These are phyloP conservation scores for Thalassaphorura encarpata DNA, from an alignment of 1,140 invertebrate genomes.

Conservation along the genomic window DNA sequence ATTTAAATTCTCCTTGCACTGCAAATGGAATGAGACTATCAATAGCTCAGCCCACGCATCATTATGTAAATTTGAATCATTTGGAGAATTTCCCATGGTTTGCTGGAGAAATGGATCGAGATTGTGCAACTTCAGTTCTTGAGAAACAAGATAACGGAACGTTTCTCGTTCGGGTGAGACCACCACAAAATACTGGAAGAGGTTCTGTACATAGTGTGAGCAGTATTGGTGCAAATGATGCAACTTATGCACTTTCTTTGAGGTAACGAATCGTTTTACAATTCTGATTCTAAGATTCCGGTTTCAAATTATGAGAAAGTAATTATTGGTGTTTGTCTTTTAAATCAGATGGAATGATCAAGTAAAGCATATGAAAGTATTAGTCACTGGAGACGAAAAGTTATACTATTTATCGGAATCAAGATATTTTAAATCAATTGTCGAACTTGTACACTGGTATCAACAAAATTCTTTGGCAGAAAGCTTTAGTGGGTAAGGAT, in stretches of 20 bases:
- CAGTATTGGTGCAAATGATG: slow-evolving; percentile 42
- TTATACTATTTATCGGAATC: slow-evolving; percentile 76
- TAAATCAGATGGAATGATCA: slow-evolving; percentile 60
- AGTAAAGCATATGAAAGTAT: slow-evolving; percentile 77
- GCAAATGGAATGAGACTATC: slow-evolving; percentile 29
- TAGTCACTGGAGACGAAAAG: slow-evolving; percentile 50
- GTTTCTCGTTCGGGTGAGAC: slow-evolving; percentile 73
- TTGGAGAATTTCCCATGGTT: slow-evolving; percentile 44
- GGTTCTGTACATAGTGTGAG: background rate
- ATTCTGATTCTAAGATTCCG: background rate
- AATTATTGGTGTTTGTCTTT: background rate
- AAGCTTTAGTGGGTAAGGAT: slow-evolving; percentile 86
- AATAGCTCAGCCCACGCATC: slow-evolving; percentile 22
- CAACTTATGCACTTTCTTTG: slow-evolving; percentile 74
- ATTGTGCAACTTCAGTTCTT: slow-evolving; percentile 63
- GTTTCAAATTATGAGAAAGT: background rate
- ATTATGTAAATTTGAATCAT: slow-evolving; percentile 31
- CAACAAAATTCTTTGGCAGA: slow-evolving; percentile 75
- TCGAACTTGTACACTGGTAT: slow-evolving; percentile 82
- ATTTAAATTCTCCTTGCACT: slow-evolving; percentile 21
- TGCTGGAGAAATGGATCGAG: slow-evolving; percentile 78
- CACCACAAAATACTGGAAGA: slow-evolving; percentile 40
- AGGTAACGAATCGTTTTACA: slow-evolving; percentile 53
- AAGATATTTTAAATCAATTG: slow-evolving; percentile 78
- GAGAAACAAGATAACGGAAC: slow-evolving; percentile 73